Evolutionary conservation across 2,888 invertebrate species (phyloP).

Genomic region (Drosophila paranaensis): DNA sequence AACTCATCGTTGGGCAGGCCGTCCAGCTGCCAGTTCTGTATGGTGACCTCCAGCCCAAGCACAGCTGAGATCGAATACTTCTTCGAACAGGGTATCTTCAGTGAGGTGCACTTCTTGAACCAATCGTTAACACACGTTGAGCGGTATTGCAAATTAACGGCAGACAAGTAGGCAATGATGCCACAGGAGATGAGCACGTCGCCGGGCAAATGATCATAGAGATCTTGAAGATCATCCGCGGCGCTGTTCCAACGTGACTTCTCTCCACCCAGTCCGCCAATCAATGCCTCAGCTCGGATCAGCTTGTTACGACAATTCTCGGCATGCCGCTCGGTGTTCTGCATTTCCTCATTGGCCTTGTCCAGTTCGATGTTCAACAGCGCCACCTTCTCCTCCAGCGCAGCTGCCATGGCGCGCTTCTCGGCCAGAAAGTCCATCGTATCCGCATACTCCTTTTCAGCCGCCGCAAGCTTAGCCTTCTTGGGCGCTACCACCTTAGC

Average conservation of each 20-base stretch:
- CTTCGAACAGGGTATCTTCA: constrained; percentile 91
- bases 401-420: constrained; percentile 91
- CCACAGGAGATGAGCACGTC: constrained; percentile 95
- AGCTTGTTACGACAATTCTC: constrained; percentile 94
- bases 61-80: constrained; percentile 90
- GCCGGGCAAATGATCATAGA: constrained; percentile 93
- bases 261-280: constrained; percentile 95
- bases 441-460: constrained; percentile 92
- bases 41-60: constrained; percentile 93
- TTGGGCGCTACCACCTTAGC: constrained; percentile 94
- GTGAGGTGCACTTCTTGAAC: constrained; percentile 88
- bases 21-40: constrained; percentile 91
- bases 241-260: constrained; percentile 93
- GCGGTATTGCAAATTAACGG: constrained; percentile 91
- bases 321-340: constrained; percentile 91
- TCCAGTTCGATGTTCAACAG: constrained; percentile 89
- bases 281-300: constrained; percentile 93
- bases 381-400: constrained; percentile 91
- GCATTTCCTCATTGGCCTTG: constrained; percentile 91
- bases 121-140: constrained; percentile 88
- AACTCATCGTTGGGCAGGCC: constrained; percentile 94
- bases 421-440: constrained; percentile 94
- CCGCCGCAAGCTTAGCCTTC: constrained; percentile 91
- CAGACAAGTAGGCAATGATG: constrained; percentile 94
- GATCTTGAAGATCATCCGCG: constrained; percentile 90